Evolutionary conservation across 2,113 vertebrate genomes (phyloP).

Genomic region (Ascaphus truei): DNA sequence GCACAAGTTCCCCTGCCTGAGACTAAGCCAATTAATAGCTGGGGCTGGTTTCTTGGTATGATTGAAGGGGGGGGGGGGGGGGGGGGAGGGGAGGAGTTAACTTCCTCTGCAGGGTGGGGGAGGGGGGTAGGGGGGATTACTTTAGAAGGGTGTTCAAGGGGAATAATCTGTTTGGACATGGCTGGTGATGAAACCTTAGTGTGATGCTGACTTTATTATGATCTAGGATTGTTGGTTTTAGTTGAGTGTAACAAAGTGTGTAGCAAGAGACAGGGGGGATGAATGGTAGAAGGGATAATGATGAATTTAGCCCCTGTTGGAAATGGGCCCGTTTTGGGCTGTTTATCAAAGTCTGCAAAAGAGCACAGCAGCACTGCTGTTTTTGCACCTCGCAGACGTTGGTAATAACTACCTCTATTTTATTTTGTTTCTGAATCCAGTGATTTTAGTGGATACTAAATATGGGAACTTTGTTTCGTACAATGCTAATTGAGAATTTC

Average conservation of each 20-base stretch:
- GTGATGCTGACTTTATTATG: slow-evolving; percentile 4
- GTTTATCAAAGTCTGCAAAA: slow-evolving; percentile 27
- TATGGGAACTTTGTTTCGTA: too few relatives aligned
- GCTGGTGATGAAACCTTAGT: slow-evolving; percentile 6
- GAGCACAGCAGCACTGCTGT: too few relatives aligned
- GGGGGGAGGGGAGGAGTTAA: neutral
- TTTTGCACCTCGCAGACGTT: neutral
- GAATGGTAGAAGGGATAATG: slow-evolving; percentile 21
- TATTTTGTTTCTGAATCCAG: neutral
- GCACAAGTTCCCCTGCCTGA: slow-evolving; percentile 70
- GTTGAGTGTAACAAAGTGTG: slow-evolving; percentile 23
- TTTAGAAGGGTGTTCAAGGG: neutral
- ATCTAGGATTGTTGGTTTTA: slow-evolving; percentile 2
- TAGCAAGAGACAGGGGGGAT: slow-evolving; percentile 1
- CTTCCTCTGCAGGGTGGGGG: neutral
- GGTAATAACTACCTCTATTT: neutral
- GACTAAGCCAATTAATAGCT: slow-evolving; percentile 66
- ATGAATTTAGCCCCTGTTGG: slow-evolving; percentile 9
- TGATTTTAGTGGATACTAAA: too few relatives aligned
- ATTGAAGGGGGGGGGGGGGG: neutral
- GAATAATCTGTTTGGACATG: slow-evolving; percentile 18
- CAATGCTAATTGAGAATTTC: too few relatives aligned
- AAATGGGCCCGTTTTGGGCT: neutral
- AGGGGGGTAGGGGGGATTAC: neutral
- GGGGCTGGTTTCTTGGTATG: slow-evolving; percentile 45